Evolutionary conservation across 2,888 invertebrate genomes (phyloP), one percentile per base, ranked within the genome.

Genomic region (Phorcus lineatus): DNA sequence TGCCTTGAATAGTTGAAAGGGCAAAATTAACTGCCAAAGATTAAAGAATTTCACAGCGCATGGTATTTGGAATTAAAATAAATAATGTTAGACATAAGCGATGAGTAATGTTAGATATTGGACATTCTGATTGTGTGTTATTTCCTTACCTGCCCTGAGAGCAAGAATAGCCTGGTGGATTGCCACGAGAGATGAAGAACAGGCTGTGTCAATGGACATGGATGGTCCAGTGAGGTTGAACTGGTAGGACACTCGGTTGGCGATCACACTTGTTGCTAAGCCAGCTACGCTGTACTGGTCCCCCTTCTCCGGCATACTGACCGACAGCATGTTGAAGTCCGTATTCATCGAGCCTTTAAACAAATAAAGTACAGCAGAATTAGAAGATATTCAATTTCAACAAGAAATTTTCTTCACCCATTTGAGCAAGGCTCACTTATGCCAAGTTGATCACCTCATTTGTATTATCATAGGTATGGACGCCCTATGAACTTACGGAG

Each of bases 161-260:
- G 85, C 83, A 78, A 90, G 88, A 13, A 86, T 80, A 11, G 90
- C 93, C 80, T 89, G 66, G 47, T 88, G 86, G 11, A 88, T 85
- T 11, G 87, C 86, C 16, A 86, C 78, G 22, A 87, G 55, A 13
- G 83, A 81, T 0, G 86, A 86, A 1, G 86, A 85, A 77, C 86
- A 86, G 28, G 86, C 86, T 1, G 85, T 85, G 77, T 86, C 84
- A 3, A 87, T 24, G 11, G 82, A 78, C 77, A 86, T 77, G 6
- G 82, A 77, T 7, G 83, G 83, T 28, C 86, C 85, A 1, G 77
- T 78, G 3, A 84, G 75, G 47, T 84, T 81, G 62, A 81, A 84
- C 1, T 81, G 77, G 74, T 83, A 86, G 7, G 85, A 82, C 0
- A 86, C 82, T 17, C 84, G 22, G 6, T 84, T 79, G 11, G 82